Percentiles rank a stretch among this genome's conserved stretches.
phyloP scores from a whole-genome alignment of 2,113 vertebrate genomes.

The Neodontobutis hainanensis region DNA sequence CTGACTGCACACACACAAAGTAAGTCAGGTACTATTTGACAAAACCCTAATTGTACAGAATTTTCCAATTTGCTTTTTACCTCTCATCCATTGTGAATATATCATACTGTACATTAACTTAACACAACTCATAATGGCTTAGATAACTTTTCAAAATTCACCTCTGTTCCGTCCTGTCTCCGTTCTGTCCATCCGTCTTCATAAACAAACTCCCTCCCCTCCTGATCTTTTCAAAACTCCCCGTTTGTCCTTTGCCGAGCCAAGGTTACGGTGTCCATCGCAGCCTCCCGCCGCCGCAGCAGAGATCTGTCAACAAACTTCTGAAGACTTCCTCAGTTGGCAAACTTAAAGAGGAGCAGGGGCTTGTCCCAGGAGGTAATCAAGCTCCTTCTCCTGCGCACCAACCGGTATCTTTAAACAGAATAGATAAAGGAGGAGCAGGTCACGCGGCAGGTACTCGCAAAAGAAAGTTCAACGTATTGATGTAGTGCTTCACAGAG shows the following conservation, averaged over 20 bases:
- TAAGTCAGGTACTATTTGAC: too few relatives aligned
- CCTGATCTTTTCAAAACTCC: conserved; percentile 69
- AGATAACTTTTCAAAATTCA: background rate
- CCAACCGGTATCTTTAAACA: conserved; percentile 67
- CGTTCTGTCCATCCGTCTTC: conserved; percentile 37
- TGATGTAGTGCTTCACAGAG: conserved; percentile 70
- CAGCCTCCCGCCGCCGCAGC: conserved; percentile 49
- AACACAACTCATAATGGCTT: too few relatives aligned
- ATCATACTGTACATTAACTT: too few relatives aligned
- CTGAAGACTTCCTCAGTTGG: conserved; percentile 68
- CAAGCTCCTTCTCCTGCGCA: conserved; percentile 54
- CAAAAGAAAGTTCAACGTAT: conserved; percentile 70
- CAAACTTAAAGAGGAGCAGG: conserved; percentile 65
- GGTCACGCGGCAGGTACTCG: conserved; percentile 67
- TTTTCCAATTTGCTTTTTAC: too few relatives aligned
- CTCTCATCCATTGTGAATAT: too few relatives aligned
- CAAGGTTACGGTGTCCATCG: conserved; percentile 70
- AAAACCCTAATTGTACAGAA: too few relatives aligned
- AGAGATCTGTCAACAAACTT: conserved; percentile 74
- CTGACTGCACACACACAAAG: too few relatives aligned
- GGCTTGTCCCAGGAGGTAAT: conserved; percentile 70
- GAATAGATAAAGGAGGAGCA: conserved; percentile 70
- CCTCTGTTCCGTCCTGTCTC: conserved; percentile 4
- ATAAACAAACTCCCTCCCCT: conserved; percentile 48
- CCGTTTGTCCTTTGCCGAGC: conserved; percentile 68